A percentile compares a stretch with the other conserved stretches of the same genome.
Conservation (phyloP, 2,797 vertebrate genomes). For the Hydrophis major region DNA sequence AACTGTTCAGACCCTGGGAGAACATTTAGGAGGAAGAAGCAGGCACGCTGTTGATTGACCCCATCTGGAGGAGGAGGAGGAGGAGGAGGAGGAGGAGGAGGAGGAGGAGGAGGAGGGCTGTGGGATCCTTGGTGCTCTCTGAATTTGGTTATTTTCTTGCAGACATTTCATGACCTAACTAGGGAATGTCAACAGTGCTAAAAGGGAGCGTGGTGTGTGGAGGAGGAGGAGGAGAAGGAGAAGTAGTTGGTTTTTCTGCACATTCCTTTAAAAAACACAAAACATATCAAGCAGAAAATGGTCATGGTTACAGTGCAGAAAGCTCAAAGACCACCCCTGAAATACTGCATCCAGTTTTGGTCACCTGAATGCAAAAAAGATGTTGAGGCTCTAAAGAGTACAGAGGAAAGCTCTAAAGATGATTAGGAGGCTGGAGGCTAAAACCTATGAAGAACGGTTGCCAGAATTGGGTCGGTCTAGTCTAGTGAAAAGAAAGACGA, state of each 20-base stretch:
- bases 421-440: neutral
- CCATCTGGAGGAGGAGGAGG: neutral
- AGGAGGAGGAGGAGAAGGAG: no score
- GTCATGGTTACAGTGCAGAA: neutral
- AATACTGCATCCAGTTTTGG: no score
- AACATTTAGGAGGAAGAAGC: neutral
- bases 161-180: no score
- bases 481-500: neutral
- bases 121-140: no score
- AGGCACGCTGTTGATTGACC: no score
- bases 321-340: neutral
- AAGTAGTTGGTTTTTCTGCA: no score
- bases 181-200: no score
- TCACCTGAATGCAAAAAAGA: neutral
- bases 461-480: neutral
- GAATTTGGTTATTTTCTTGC: no score
- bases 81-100: no score
- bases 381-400: neutral
- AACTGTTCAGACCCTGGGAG: rapidly evolving
- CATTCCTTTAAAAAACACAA: neutral
- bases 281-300: neutral
- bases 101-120: no score
- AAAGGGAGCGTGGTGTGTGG: no score
- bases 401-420: neutral
- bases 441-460: neutral